Evolutionary conservation across 2,113 vertebrate genomes (phyloP), one percentile per base, ranked within the genome.

Genomic region (Rattus norvegicus): DNA sequence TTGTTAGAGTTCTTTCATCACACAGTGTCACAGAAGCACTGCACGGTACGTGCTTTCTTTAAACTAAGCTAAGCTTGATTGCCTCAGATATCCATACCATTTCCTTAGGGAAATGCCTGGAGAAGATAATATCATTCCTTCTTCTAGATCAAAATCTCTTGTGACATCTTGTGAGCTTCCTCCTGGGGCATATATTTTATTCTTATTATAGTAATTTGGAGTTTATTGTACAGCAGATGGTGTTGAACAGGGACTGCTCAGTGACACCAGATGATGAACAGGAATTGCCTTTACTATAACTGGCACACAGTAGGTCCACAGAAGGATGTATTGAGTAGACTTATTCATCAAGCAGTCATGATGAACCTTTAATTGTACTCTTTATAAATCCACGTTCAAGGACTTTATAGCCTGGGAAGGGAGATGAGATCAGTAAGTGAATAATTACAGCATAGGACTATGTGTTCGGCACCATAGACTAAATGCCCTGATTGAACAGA

Each of bases 1-100:
- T 95, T 87, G 89, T 77, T 72, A 77, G 92, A 81, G 2, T 93
- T 80, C 79, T 81, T 97, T 76, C 49, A 56, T 56, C 86, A 84
- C 9, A 76, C n/a, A 61, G 17, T 92, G 77, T 67, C 89, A 92
- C 84, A 28, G 83, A 72, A 93, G 30, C 0, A 7, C n/a, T 16
- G 4, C 36, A 26, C 30, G 88, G 69, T 49, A 94, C n/a, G 13
- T 93, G 30, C 67, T 91, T 94, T 95, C 81, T 92, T 94, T 97
- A 95, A 83, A 43, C 67, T 96, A 94, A 79, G 67, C 80, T 83
- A 95, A 96, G 61, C 69, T 89, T 89, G 85, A 95, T 95, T 93
- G 93, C 72, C 59, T 95, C 54, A 87, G 56, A 93, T 93, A 89
- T 36, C 67, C 92, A 24, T 91, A 89, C 61, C 33, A 84, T 93